Percentiles rank a stretch among this genome's conserved stretches.
These are phyloP conservation scores for Diplodus sargus DNA, from an alignment of 2,797 vertebrate species.

Conservation along the genomic window DNA sequence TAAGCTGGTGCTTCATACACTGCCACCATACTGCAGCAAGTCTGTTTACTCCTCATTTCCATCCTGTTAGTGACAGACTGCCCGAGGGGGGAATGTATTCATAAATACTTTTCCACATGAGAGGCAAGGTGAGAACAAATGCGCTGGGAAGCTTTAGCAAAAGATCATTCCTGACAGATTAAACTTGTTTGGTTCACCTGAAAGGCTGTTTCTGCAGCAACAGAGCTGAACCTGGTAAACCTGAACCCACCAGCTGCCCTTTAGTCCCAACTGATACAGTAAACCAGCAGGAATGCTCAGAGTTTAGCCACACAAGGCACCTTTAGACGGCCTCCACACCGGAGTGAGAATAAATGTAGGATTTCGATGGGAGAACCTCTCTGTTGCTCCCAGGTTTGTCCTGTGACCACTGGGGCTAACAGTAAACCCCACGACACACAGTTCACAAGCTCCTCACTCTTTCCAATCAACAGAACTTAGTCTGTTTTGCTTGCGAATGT, in stretches of 20 bases:
- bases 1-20: slow-evolving; percentile 46
- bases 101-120: slow-evolving; percentile 68
- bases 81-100: slow-evolving; percentile 40
- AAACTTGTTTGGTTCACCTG: slow-evolving; percentile 46
- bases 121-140: slow-evolving; percentile 62
- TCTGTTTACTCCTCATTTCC: slow-evolving; percentile 62
- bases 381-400: slow-evolving; percentile 76
- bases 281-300: slow-evolving; percentile 68
- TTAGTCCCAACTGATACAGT: slow-evolving; percentile 58
- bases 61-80: slow-evolving; percentile 58
- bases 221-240: slow-evolving; percentile 58
- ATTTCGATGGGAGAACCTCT: slow-evolving; percentile 77
- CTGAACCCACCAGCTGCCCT: slow-evolving; percentile 50
- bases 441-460: slow-evolving; percentile 88
- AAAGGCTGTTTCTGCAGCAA: slow-evolving; percentile 33
- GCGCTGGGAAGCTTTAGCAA: slow-evolving; percentile 21
- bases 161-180: slow-evolving; percentile 43
- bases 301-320: slow-evolving; percentile 76
- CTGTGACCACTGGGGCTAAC: slow-evolving; percentile 79
- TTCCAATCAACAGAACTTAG: slow-evolving; percentile 86
- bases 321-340: slow-evolving; percentile 67
- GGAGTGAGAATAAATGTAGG: slow-evolving; percentile 75
- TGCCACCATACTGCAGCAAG: slow-evolving; percentile 57
- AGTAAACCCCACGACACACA: slow-evolving; percentile 84
- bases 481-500: slow-evolving; percentile 86